These are phyloP conservation scores for Archegozetes longisetosus DNA, from an alignment of 1,140 invertebrate species.

Conservation along the genomic window DNA sequence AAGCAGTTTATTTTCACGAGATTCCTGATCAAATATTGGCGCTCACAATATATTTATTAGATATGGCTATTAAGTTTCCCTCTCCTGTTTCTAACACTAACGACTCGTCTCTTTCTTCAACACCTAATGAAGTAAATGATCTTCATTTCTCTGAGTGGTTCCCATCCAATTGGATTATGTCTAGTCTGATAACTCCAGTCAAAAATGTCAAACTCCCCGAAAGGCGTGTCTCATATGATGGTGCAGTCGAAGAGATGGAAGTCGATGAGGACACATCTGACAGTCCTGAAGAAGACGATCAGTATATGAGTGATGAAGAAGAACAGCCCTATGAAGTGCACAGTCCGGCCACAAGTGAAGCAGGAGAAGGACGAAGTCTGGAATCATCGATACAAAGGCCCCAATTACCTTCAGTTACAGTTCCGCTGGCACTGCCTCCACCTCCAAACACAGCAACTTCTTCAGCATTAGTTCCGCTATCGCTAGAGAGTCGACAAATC, in stretches of 20 bases:
- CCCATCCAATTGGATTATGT: slow-evolving; percentile 51
- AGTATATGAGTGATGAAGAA: slow-evolving; percentile 11
- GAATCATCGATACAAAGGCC: not conserved
- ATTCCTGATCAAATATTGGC: slow-evolving; percentile 64
- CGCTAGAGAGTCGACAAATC: not conserved
- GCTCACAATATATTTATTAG: slow-evolving; percentile 65
- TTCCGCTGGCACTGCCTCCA: slow-evolving; percentile 2
- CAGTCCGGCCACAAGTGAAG: not conserved
- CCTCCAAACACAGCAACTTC: not conserved
- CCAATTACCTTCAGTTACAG: not conserved
- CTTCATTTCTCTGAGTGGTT: slow-evolving; percentile 54
- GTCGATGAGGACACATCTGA: slow-evolving; percentile 20
- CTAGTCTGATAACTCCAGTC: slow-evolving; percentile 58
- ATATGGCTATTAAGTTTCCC: slow-evolving; percentile 44
- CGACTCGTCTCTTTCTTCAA: not conserved
- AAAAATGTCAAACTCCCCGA: slow-evolving; percentile 39
- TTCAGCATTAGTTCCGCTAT: not conserved
- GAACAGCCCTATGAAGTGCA: not conserved
- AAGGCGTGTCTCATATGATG: slow-evolving; percentile 35
- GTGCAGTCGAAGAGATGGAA: slow-evolving; percentile 35
- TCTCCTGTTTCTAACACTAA: not conserved
- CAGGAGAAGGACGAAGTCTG: not conserved
- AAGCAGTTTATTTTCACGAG: slow-evolving; percentile 21
- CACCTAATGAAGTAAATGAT: slow-evolving; percentile 31
- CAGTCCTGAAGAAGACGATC: slow-evolving; percentile 7